Evolutionary conservation across 2,113 vertebrate genomes (phyloP), one percentile per base, ranked within the genome.

Genomic region (Phalacrocorax aristotelis): DNA sequence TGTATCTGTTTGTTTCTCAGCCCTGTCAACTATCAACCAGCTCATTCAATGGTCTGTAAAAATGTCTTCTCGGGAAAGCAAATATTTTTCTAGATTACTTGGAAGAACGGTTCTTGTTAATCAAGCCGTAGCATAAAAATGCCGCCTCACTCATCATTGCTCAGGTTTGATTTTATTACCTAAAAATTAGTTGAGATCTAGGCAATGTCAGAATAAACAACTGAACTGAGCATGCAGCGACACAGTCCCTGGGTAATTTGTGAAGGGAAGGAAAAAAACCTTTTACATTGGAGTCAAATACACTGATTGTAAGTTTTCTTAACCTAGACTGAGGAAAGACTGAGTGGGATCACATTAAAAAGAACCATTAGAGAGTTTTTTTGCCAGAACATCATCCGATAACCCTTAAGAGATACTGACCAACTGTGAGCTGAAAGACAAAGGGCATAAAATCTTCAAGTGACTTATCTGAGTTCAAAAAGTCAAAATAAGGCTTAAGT

Each of bases 151-250:
- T 75, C 82, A 38, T 74, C 54, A 15, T 30, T 78, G 61, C 71
- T 61, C 17, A 60, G 19, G 54, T 90, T 69, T 44, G 32, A 36
- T 64, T 64, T 87, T 76, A 85, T 77, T 83, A 64, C 69, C 81
- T 90, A 93, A 80, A 87, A 61, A 62, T 88, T 32, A 92, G 40
- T 13, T 44, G 81, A 95, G 90, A 90, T 69, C 88, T 90, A 78
- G 54, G 65, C 29, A 54, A 74, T 20, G n/a, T 42, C 77, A 62
- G 88, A 95, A 91, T 25, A 95, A 78, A 57, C 69, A 80, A 77
- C 55, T 90, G 10, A 84, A 49, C 46, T 82, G 40, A 95, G 92
- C 57, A 36, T 9, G 52, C 52, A 91, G 86, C 25, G 21, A 42
- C 27, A 78, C 58, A 30, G 38, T 62, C 57, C 65, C 86, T 42